These are phyloP conservation scores for Anolis apletophallus DNA, from an alignment of 2,797 vertebrate species.

Conservation along the genomic window DNA sequence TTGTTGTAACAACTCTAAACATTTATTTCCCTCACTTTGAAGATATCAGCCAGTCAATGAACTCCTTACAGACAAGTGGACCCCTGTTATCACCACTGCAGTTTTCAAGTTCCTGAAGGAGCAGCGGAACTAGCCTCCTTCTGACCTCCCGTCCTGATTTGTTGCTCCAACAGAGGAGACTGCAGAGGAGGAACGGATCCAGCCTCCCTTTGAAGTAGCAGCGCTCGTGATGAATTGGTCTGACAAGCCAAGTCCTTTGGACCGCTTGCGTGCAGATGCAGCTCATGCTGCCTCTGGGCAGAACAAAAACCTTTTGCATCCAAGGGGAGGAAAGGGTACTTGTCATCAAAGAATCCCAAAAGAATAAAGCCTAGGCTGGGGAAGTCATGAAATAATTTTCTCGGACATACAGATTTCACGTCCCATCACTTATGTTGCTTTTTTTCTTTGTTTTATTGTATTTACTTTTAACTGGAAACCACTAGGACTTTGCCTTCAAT, in stretches of 20 bases:
- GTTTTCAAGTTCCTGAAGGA: not conserved
- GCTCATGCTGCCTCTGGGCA: not conserved
- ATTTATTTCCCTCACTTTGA: not conserved
- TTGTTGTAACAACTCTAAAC: too few species aligned
- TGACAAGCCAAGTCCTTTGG: not conserved
- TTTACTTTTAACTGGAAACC: not conserved
- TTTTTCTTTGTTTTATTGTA: not conserved
- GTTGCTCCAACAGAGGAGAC: not conserved
- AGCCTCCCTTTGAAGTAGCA: not conserved
- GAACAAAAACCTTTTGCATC: not conserved
- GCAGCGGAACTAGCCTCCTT: not conserved
- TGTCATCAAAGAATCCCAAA: not conserved
- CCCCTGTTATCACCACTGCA: not conserved
- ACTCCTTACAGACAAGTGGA: not conserved
- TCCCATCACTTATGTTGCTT: not conserved
- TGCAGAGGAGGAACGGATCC: not conserved
- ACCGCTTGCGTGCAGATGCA: not conserved
- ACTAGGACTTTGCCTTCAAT: not conserved
- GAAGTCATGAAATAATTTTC: not conserved
- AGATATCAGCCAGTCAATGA: not conserved
- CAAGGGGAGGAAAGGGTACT: not conserved
- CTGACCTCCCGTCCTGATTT: not conserved
- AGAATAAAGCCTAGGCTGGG: not conserved
- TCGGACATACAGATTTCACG: not conserved
- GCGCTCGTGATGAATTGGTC: not conserved